Conservation (phyloP, 2,888 invertebrate genomes). For the Sisyra terminalis region DNA sequence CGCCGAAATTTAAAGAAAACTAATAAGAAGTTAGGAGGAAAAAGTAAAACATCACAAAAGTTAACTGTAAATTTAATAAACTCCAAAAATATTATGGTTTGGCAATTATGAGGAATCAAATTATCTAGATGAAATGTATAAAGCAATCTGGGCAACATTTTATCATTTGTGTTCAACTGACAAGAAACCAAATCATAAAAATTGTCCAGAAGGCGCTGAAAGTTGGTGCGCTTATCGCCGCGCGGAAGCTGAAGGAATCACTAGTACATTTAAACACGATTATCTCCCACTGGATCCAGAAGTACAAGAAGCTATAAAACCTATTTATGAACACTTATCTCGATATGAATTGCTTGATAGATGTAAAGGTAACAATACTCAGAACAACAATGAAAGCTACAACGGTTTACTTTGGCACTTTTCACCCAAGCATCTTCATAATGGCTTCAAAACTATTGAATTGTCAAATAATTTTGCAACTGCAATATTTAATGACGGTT, state of each 20-base stretch:
- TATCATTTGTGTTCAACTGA: conserved; percentile 18
- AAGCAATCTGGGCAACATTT: conserved; percentile 18
- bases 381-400: not conserved
- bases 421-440: too few species aligned
- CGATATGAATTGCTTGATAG: not conserved
- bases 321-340: not conserved
- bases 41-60: conserved; percentile 7
- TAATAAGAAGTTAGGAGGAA: conserved; percentile 9
- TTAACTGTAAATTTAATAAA: conserved; percentile 16
- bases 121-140: conserved; percentile 16
- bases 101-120: conserved; percentile 16
- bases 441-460: too few species aligned
- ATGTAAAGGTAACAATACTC: not conserved
- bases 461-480: too few species aligned
- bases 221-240: conserved; percentile 12
- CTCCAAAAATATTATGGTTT: conserved; percentile 18
- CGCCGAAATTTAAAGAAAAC: conserved; percentile 5
- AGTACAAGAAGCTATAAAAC: not conserved
- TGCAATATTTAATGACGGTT: too few species aligned
- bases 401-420: too few species aligned
- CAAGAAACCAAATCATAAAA: conserved; percentile 17
- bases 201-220: conserved; percentile 14
- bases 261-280: not conserved
- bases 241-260: not conserved
- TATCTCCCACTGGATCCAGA: not conserved